phyloP scores from a whole-genome alignment of 1,140 invertebrate genomes.

The Drosophila watanabei region DNA sequence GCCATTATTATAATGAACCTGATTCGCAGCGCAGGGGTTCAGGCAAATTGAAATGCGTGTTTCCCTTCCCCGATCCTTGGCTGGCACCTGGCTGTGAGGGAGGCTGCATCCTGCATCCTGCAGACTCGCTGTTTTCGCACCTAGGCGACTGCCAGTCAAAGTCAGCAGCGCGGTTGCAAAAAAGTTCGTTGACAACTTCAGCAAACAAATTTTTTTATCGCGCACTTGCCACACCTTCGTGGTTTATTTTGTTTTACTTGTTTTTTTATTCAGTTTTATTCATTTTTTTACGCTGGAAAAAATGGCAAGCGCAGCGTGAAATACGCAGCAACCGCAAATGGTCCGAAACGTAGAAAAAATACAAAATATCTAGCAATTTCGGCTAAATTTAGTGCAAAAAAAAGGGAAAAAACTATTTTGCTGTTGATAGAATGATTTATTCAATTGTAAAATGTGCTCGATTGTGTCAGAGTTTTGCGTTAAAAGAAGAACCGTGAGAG shows the following conservation, averaged over 20 bases:
- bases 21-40: slow-evolving; percentile 3
- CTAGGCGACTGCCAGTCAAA: slow-evolving; percentile 69
- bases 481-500: slow-evolving; percentile 15
- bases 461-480: slow-evolving; percentile 25
- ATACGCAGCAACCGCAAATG: slow-evolving; percentile 67
- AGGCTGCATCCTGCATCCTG: slow-evolving; percentile 12
- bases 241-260: slow-evolving; percentile 15
- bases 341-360: slow-evolving; percentile 48
- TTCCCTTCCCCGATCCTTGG: slow-evolving; percentile 5
- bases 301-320: slow-evolving; percentile 59
- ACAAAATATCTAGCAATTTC: slow-evolving; percentile 24
- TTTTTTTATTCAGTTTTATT: slow-evolving; percentile 46
- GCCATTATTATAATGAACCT: slow-evolving; percentile 45
- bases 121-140: slow-evolving; percentile 44
- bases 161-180: slow-evolving; percentile 55
- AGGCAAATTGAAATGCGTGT: slow-evolving; percentile 46
- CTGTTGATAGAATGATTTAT: slow-evolving; percentile 36
- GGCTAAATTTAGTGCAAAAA: slow-evolving; percentile 13
- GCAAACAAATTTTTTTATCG: slow-evolving; percentile 77
- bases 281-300: slow-evolving; percentile 27
- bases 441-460: slow-evolving; percentile 54
- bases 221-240: slow-evolving; percentile 54
- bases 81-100: slow-evolving; percentile 18
- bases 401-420: slow-evolving; percentile 15
- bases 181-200: slow-evolving; percentile 77